Evolutionary conservation across 2,797 vertebrate genomes (phyloP).

Genomic region (Enteromius anoplus): DNA sequence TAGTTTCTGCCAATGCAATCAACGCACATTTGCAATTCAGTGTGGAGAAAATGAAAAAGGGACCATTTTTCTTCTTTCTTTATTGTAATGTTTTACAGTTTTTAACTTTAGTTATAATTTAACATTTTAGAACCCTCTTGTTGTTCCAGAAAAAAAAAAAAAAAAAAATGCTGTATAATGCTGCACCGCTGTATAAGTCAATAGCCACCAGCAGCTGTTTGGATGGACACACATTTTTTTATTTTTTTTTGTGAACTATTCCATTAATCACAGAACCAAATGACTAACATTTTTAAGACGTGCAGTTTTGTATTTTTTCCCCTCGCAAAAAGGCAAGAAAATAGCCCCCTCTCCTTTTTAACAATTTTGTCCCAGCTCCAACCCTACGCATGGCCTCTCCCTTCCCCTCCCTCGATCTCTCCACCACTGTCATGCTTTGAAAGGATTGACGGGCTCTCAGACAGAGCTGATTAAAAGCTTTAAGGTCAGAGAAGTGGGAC

Average conservation of each 20-base stretch:
- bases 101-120: not conserved
- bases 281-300: not conserved
- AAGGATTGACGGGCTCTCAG: conserved; percentile 79
- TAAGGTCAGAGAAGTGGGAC: conserved; percentile 80
- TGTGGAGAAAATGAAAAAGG: not conserved
- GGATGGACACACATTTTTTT: not conserved
- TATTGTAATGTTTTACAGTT: not conserved
- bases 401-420: conserved; percentile 64
- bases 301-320: not conserved
- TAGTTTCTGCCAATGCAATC: conserved; percentile 11
- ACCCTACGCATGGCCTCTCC: conserved; percentile 6
- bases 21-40: conserved; percentile 36
- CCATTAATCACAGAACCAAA: not conserved
- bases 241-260: not conserved
- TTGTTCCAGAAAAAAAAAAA: no score
- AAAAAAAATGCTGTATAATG: no score
- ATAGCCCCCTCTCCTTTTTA: not conserved
- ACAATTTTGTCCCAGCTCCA: conserved; percentile 20
- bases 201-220: not conserved
- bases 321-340: not conserved
- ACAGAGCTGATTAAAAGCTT: conserved; percentile 84
- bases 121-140: no score
- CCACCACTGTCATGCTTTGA: conserved; percentile 71
- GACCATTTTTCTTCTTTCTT: not conserved
- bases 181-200: not conserved